Percentiles rank a stretch among this genome's conserved stretches.
Conservation (phyloP, 2,113 vertebrate genomes). For the Syrmaticus mikado region DNA sequence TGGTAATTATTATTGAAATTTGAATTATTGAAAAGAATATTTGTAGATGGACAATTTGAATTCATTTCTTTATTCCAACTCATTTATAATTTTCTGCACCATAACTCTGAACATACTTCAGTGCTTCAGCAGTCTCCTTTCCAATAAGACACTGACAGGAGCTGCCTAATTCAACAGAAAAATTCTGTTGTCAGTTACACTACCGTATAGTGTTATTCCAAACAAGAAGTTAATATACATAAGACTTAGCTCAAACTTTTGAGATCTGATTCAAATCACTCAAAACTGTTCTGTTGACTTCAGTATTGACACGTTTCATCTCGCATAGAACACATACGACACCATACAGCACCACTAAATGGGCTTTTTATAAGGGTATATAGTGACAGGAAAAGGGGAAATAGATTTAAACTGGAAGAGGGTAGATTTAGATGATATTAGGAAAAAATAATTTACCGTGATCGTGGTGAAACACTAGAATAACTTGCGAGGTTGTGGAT, state of each 20-base stretch:
- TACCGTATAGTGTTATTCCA: not conserved
- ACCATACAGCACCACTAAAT: not conserved
- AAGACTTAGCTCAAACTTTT: not conserved
- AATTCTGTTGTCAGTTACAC: not conserved
- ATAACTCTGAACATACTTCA: not conserved
- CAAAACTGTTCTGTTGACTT: not conserved
- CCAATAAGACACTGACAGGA: not conserved
- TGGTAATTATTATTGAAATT: not conserved
- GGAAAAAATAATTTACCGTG: too few relatives aligned
- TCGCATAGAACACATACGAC: not conserved
- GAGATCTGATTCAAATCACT: not conserved
- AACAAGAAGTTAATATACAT: not conserved
- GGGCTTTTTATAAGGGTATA: too few relatives aligned
- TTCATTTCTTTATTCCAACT: not conserved
- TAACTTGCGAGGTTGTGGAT: too few relatives aligned
- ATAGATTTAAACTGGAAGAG: too few relatives aligned
- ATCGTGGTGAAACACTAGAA: too few relatives aligned
- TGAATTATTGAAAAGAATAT: not conserved
- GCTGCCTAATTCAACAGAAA: not conserved
- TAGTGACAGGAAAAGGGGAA: too few relatives aligned
- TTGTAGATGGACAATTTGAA: not conserved
- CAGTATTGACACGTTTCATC: not conserved
- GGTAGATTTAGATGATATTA: too few relatives aligned
- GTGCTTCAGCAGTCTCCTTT: not conserved
- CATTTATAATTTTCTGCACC: not conserved